Evolutionary conservation across 1,140 invertebrate species (phyloP), one percentile per base, ranked within the genome.

Genomic region (Drosophila kohkoa): DNA sequence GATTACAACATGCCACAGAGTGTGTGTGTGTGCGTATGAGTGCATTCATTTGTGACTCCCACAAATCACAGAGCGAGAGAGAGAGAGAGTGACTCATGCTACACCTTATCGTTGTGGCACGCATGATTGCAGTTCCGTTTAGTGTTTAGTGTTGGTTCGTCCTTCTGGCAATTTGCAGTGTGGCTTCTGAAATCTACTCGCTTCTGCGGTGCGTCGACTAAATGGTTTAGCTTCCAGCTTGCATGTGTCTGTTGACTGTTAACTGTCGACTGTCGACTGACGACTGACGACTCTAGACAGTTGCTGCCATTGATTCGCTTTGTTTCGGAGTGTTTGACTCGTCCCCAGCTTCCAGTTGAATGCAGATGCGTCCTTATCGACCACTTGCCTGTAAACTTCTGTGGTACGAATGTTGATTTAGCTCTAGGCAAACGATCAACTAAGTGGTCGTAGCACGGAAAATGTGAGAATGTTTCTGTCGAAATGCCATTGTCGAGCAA

Each of bases 291-390:
- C 62, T 59, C 46, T 66, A 7, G 35, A 38, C 35, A 8, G 8
- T 38, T 38, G 43, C 46, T 28, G 30, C 41, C 65, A 69, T 32
- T 62, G 72, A 63, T 75, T 45, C 54, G 51, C 51, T 75, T 70
- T 75, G 41, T 69, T 51, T 62, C 49, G 13, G 54, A 8, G 45
- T 43, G 35, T 43, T 60, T 68, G 13, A n/a, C 13, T 30, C 35
- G n/a, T 32, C 11, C 35, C 30, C 13, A 6, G 38, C 20, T 66
- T 72, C 68, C 46, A 6, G 10, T 41, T 72, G 45, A 63, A 20
- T 46, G 51, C 60, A 70, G 45, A 6, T 35, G 41, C 28, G 64
- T 49, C 41, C 68, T 64, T 75, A 64, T 75, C 67, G 60, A 65
- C 58, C 38, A 43, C 11, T 55, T 46, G 51, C 55, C 25, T 15